A percentile compares a stretch with the other conserved stretches of the same genome.
Evolutionary conservation across 1,140 invertebrate genomes (phyloP).

Genomic region (Brachionus plicatilis): DNA sequence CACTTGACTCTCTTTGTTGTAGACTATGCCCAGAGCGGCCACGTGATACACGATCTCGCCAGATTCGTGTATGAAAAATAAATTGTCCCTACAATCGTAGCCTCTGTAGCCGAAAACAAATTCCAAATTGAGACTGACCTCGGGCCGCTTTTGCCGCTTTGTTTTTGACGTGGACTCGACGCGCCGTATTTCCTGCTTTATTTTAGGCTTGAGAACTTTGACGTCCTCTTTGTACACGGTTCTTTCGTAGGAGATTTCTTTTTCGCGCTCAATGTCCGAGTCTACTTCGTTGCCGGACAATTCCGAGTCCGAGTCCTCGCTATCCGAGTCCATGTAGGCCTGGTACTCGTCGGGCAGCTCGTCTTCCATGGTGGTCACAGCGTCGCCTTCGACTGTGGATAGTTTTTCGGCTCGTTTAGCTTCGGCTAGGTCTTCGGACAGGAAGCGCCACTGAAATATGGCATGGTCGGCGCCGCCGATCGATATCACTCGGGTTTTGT

Average conservation of each 20-base stretch:
- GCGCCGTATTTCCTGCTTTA: constrained; percentile 40
- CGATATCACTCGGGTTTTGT: constrained; percentile 50
- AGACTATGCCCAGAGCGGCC: constrained; percentile 54
- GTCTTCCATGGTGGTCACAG: neutral
- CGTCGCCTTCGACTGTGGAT: neutral
- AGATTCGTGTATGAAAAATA: constrained; percentile 54
- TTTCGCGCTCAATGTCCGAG: constrained; percentile 55
- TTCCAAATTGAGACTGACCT: constrained; percentile 49
- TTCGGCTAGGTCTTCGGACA: constrained; percentile 44
- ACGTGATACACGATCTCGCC: constrained; percentile 54
- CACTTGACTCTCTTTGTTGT: constrained; percentile 48
- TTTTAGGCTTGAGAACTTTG: constrained; percentile 10
- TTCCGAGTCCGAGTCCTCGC: constrained; percentile 55
- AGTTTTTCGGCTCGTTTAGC: constrained; percentile 18
- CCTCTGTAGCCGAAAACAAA: constrained; percentile 57
- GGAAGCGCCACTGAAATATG: constrained; percentile 55
- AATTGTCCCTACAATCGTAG: constrained; percentile 56
- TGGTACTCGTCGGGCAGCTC: constrained; percentile 1
- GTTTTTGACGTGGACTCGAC: constrained; percentile 45
- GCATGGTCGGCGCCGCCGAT: constrained; percentile 56
- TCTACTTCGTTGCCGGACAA: constrained; percentile 54
- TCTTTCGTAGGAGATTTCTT: constrained; percentile 51
- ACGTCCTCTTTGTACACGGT: constrained; percentile 48
- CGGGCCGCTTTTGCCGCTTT: constrained; percentile 50
- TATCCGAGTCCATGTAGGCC: constrained; percentile 52